Base-by-base conservation (phyloP, 1,140 invertebrate genomes). In the Lepidurus arcticus region DNA sequence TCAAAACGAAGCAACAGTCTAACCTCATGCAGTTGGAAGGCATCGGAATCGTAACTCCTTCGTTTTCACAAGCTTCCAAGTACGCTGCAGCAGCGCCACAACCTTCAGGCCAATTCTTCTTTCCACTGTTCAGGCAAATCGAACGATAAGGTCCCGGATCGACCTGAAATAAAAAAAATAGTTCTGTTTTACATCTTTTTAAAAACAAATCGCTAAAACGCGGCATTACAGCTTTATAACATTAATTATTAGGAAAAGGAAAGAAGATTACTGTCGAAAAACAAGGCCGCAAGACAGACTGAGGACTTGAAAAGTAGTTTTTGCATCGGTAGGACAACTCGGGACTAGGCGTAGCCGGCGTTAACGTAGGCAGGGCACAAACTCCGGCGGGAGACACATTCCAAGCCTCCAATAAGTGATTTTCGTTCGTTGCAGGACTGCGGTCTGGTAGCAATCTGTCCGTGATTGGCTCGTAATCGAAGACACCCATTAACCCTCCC, bases 391-490 rank as follows among this genome's bases (percentile, higher is more conserved):
- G 21, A 13, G 73, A 74, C 7, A 78, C 42, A 47, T 78, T 74
- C 78, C 78, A 78, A 2, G 78, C 43, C 79, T 87, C 75, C 42
- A 88, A 84, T 85, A 92, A 87, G 80, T 82, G 75, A 42, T 81
- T 77, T 75, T 88, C 76, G 81, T 89, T 81, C 74, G 84, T 81
- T 74, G 84, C 79, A 1, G 89, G 82, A 2, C 84, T 82, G n/a
- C 88, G 87, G 77, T 88, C 85, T 1, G 92, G 90, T 34, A 88
- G 87, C 7, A 89, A 88, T 7, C 90, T 87, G 83, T 98, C 96
- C 82, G 94, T 94, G 78, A 86, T 90, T 1, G 89, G 89, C 83
- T 98, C 96, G 82, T 96, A 93, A 85, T 95, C 93, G 86, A 95
- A 92, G 0, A 92, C 94, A 2, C 95, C 96, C 44, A 96, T 87